Evolutionary conservation across 2,113 vertebrate species (phyloP).

Genomic region (Pongo abelii): DNA sequence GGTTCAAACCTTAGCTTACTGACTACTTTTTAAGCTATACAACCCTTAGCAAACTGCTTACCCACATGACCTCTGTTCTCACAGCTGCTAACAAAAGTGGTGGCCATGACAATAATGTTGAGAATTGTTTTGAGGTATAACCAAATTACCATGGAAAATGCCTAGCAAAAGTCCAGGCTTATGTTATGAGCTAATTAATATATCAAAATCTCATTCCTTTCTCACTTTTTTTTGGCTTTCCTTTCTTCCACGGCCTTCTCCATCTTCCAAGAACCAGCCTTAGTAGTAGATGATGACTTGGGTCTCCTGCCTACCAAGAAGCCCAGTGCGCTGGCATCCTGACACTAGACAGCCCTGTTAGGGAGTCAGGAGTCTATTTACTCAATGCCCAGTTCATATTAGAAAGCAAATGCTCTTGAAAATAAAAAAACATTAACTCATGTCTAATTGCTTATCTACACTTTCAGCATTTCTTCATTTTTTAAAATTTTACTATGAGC

Average conservation of each 20-base stretch:
- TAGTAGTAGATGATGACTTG: no score
- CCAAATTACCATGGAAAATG: neutral
- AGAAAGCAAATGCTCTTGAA: neutral
- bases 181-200: neutral
- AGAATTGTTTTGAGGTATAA: neutral
- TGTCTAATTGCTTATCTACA: neutral
- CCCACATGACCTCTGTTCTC: neutral
- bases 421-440: neutral
- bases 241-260: neutral
- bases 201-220: neutral
- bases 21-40: neutral
- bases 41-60: neutral
- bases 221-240: neutral
- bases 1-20: neutral
- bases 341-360: neutral
- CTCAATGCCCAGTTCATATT: neutral
- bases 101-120: neutral
- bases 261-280: neutral
- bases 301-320: neutral
- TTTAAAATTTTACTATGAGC: neutral
- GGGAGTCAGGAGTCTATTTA: neutral
- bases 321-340: neutral
- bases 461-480: neutral
- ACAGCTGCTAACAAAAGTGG: neutral
- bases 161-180: neutral